A percentile compares a stretch with the other conserved stretches of the same genome.
These are phyloP conservation scores for Cotesia glomerata DNA, from an alignment of 1,140 invertebrate genomes.

Conservation along the genomic window DNA sequence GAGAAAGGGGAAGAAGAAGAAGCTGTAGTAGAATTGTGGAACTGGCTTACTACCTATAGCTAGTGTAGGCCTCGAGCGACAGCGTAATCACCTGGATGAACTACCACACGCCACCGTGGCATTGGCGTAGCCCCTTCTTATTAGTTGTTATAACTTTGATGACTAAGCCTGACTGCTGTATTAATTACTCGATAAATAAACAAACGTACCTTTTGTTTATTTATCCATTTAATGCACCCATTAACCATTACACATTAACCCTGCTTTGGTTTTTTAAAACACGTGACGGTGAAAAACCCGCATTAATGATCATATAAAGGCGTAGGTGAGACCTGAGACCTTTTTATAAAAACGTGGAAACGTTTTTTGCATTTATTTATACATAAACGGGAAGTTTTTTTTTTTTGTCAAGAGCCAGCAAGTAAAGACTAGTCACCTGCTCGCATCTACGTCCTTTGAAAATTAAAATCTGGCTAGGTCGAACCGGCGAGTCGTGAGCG, in stretches of 20 bases:
- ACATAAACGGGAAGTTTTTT: not conserved
- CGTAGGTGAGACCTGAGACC: too few species aligned
- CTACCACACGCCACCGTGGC: constrained; percentile 46
- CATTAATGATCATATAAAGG: too few species aligned
- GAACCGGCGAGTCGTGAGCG: constrained; percentile 30
- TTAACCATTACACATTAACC: too few species aligned
- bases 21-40: constrained; percentile 20
- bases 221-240: too few species aligned
- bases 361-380: too few species aligned
- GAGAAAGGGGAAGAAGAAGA: constrained; percentile 19
- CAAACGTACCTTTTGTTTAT: too few species aligned
- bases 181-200: not conserved
- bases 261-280: too few species aligned
- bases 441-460: constrained; percentile 35
- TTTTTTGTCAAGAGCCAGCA: not conserved
- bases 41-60: too few species aligned
- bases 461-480: constrained; percentile 39
- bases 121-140: constrained; percentile 32
- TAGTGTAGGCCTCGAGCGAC: constrained; percentile 51
- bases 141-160: not conserved
- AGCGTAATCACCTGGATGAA: constrained; percentile 61
- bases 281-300: too few species aligned
- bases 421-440: constrained; percentile 16
- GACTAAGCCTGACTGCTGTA: not conserved
- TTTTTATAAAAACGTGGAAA: too few species aligned